phyloP scores from a whole-genome alignment of 2,888 invertebrate genomes.

The Argynnis bischoffii region DNA sequence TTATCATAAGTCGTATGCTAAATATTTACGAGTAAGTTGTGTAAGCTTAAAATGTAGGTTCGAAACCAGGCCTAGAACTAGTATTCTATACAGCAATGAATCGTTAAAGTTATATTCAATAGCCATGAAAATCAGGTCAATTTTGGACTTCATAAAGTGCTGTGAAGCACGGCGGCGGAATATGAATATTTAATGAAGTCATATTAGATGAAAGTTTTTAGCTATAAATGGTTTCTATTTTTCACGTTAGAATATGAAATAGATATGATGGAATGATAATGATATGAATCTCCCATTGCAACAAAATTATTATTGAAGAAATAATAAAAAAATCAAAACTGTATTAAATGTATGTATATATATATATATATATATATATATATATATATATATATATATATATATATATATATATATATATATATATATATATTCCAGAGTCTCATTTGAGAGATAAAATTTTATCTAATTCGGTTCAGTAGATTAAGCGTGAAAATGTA shows the following conservation, averaged over 20 bases:
- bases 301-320: too few relatives aligned
- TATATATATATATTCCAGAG: not conserved
- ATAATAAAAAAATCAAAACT: too few relatives aligned
- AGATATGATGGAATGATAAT: not conserved
- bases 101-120: constrained; percentile 18
- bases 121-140: constrained; percentile 27
- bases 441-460: too few relatives aligned
- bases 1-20: too few relatives aligned
- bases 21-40: too few relatives aligned
- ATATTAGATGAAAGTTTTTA: constrained; percentile 14
- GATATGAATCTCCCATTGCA: too few relatives aligned
- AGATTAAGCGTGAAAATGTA: too few relatives aligned
- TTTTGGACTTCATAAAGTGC: constrained; percentile 21
- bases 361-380: too few relatives aligned
- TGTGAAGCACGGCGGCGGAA: constrained; percentile 1
- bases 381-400: too few relatives aligned
- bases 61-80: not conserved
- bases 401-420: not conserved
- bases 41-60: not conserved
- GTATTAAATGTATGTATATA: too few relatives aligned
- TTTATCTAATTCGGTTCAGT: too few relatives aligned
- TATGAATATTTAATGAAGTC: constrained; percentile 22
- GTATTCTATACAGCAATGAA: constrained; percentile 1
- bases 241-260: not conserved
- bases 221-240: constrained; percentile 3